Conservation (phyloP, 2,888 invertebrate genomes). For the Heliconius cydno region DNA sequence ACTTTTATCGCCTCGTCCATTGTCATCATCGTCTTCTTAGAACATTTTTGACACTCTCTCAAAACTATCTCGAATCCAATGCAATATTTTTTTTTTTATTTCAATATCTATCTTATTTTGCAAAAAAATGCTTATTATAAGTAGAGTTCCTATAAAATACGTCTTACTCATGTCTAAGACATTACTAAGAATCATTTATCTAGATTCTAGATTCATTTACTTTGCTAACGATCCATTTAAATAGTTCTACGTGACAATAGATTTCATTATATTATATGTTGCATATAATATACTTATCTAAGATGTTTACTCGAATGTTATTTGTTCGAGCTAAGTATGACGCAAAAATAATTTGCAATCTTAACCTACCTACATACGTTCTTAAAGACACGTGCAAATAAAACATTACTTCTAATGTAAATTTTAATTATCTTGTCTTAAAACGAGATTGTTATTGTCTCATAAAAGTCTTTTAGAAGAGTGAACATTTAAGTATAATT, state of each 20-base stretch:
- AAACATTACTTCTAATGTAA: conserved; percentile 35
- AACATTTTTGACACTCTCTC: background rate
- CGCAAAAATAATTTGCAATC: conserved; percentile 52
- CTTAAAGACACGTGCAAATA: conserved; percentile 40
- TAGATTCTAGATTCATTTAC: background rate
- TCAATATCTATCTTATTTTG: too few relatives aligned
- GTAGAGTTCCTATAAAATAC: background rate
- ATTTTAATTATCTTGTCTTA: conserved; percentile 35
- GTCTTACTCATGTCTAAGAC: background rate
- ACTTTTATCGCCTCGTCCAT: too few relatives aligned
- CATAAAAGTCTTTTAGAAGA: background rate
- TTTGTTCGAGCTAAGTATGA: conserved; percentile 53
- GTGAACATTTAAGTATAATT: conserved; percentile 10
- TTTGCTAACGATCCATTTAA: background rate
- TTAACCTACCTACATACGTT: conserved; percentile 17
- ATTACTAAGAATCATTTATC: background rate
- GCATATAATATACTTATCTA: background rate
- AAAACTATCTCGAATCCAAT: background rate
- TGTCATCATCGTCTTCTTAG: too few relatives aligned
- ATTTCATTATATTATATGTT: conserved; percentile 5
- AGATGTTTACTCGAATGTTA: conserved; percentile 42
- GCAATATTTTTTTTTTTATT: background rate
- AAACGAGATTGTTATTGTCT: conserved; percentile 28
- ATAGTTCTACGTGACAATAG: background rate
- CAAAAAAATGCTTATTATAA: background rate